Evolutionary conservation across 2,113 vertebrate species (phyloP).

Genomic region (Diglossa brunneiventris): DNA sequence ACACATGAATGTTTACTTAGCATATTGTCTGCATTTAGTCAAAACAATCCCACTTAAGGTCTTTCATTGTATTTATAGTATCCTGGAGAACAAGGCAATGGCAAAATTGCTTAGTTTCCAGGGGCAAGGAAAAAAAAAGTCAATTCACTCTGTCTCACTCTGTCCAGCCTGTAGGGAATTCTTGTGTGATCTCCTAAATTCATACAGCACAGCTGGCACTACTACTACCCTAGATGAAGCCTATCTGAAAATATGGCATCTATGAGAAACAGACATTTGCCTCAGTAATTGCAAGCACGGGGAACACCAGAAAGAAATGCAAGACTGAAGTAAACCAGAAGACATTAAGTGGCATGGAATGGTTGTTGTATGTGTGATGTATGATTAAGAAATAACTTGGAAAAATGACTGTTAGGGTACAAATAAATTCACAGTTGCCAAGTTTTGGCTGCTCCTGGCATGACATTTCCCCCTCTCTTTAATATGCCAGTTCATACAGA

Average conservation of each 20-base stretch:
- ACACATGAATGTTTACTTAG: background rate
- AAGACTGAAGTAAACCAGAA: background rate
- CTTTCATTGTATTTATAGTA: background rate
- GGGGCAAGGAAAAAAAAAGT: too few species aligned
- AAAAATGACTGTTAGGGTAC: background rate
- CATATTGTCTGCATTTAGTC: background rate
- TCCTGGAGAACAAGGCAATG: background rate
- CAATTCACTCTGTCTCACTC: background rate
- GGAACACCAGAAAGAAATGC: background rate
- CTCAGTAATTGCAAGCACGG: background rate
- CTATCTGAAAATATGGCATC: background rate
- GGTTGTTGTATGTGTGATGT: background rate
- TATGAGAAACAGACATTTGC: background rate
- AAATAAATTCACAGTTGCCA: background rate
- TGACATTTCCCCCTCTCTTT: background rate
- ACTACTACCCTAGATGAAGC: background rate
- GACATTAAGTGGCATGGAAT: background rate
- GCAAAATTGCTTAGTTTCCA: background rate
- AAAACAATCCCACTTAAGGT: background rate
- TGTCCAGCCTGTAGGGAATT: background rate
- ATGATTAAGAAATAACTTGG: background rate
- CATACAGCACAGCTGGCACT: background rate
- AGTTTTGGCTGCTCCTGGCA: background rate
- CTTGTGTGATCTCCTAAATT: background rate
- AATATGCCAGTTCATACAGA: background rate